Evolutionary conservation across 2,888 invertebrate species (phyloP).

Genomic region (Anarsia innoxiella): DNA sequence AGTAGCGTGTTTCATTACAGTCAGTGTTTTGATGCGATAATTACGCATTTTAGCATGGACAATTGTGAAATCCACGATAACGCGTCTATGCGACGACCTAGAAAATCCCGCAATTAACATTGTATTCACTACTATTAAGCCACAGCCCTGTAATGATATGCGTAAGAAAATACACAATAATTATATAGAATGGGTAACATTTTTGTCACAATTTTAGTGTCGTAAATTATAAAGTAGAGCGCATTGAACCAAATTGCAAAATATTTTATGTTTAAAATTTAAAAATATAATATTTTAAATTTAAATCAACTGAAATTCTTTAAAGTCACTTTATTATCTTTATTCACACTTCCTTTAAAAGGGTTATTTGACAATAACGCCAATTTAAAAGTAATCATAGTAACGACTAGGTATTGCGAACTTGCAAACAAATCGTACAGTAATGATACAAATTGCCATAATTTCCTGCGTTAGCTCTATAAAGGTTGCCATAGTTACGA

Average conservation of each 20-base stretch:
- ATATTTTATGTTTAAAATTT: no score
- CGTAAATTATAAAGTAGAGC: no score
- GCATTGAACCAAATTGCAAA: no score
- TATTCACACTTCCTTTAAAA: conserved; percentile 16
- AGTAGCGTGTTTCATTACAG: no score
- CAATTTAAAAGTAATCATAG: conserved; percentile 58
- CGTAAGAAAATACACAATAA: background rate
- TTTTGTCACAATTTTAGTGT: no score
- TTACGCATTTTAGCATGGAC: conserved; percentile 45
- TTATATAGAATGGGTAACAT: no score
- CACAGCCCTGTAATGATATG: conserved; percentile 1
- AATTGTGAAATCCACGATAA: conserved; percentile 44
- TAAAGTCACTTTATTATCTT: conserved; percentile 3
- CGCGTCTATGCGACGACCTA: conserved; percentile 35
- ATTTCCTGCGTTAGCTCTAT: conserved; percentile 37
- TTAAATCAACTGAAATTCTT: no score
- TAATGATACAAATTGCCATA: conserved; percentile 52
- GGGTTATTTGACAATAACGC: conserved; percentile 35
- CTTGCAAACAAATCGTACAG: conserved; percentile 45
- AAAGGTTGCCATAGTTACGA: conserved; percentile 40
- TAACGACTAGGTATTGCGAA: conserved; percentile 40
- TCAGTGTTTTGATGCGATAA: conserved; percentile 47
- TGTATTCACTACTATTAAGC: conserved; percentile 5
- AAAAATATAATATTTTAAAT: no score
- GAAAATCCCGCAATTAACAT: conserved; percentile 35